These are phyloP conservation scores for Coregonus clupeaformis DNA, from an alignment of 2,113 vertebrate species.

Conservation along the genomic window DNA sequence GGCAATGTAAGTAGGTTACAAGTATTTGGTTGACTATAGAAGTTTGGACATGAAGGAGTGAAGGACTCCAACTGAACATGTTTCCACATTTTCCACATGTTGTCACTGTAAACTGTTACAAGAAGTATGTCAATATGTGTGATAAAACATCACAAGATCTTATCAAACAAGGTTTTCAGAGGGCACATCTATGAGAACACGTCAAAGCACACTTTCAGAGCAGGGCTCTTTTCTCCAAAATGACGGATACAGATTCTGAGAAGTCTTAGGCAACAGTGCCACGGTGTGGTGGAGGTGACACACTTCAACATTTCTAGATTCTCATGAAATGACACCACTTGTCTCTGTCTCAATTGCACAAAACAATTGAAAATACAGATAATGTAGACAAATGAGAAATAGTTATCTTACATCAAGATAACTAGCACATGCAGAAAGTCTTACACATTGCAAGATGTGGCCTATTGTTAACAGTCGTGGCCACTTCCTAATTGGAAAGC, in stretches of 20 bases:
- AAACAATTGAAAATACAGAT: too few relatives aligned
- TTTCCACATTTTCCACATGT: background rate
- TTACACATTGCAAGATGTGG: too few relatives aligned
- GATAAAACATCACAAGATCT: background rate
- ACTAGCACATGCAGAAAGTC: too few relatives aligned
- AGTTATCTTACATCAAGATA: too few relatives aligned
- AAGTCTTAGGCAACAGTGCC: slow-evolving; percentile 23
- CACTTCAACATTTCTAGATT: background rate
- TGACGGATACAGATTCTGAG: background rate
- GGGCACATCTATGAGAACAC: background rate
- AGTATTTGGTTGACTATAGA: too few relatives aligned
- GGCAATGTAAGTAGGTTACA: too few relatives aligned
- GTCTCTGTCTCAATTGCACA: background rate
- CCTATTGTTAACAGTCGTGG: too few relatives aligned
- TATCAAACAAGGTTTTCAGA: background rate
- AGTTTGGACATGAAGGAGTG: too few relatives aligned
- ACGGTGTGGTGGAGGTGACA: slow-evolving; percentile 25
- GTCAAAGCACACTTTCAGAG: background rate
- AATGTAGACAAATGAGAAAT: too few relatives aligned
- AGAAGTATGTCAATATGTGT: background rate
- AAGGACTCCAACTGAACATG: too few relatives aligned
- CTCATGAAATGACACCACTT: background rate
- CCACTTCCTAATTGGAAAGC: too few relatives aligned
- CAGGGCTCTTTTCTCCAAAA: background rate
- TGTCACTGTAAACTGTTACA: background rate